phyloP scores from a whole-genome alignment of 2,797 vertebrate genomes.

The Fringilla coelebs region DNA sequence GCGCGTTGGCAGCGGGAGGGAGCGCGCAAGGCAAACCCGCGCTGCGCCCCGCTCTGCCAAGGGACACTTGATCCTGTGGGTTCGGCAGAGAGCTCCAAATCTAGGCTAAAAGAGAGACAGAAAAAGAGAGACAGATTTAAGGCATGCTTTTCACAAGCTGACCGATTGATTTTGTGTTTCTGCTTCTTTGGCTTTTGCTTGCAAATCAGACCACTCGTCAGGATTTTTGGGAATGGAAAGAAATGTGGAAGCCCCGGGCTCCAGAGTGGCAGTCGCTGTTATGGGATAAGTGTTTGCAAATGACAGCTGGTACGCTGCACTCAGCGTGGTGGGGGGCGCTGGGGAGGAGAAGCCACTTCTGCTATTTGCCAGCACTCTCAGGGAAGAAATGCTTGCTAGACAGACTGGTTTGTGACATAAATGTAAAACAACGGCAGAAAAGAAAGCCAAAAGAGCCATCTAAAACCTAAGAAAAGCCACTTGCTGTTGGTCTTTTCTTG shows the following conservation, averaged over 20 bases:
- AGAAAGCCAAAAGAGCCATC: not conserved
- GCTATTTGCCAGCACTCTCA: not conserved
- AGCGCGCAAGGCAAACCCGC: accelerated
- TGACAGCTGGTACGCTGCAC: accelerated
- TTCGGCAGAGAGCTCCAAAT: not conserved
- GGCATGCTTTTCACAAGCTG: not conserved
- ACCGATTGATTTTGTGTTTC: not conserved
- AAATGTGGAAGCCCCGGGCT: not conserved
- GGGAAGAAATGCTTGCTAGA: not conserved
- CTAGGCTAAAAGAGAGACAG: not conserved
- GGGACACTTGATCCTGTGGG: not conserved
- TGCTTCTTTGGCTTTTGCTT: not conserved
- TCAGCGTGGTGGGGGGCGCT: accelerated
- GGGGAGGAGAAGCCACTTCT: not conserved
- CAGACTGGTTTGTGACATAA: not conserved
- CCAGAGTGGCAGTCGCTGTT: accelerated
- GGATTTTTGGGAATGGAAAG: not conserved
- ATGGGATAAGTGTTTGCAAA: not conserved
- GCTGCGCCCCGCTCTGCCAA: not conserved
- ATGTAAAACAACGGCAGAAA: not conserved
- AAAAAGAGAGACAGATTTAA: not conserved
- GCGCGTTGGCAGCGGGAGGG: not conserved
- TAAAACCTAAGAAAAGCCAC: not conserved
- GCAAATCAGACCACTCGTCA: not conserved
- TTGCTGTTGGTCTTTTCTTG: not conserved